phyloP scores from a whole-genome alignment of 2,113 vertebrate species.

The Oryzias melastigma region DNA sequence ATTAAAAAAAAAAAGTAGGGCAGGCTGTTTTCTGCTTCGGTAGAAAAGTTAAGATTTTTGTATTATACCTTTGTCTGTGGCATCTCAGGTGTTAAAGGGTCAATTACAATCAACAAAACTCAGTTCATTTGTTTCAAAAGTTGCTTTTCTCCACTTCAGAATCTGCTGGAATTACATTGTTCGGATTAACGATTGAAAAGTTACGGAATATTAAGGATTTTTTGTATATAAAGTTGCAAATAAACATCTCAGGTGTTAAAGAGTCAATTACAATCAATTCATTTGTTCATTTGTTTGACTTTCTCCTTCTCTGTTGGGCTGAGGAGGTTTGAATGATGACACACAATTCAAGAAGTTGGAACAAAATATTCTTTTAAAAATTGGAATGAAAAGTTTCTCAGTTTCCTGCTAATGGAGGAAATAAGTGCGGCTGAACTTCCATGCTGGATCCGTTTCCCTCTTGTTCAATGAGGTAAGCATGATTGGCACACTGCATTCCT shows the following conservation, averaged over 20 bases:
- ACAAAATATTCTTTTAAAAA: not conserved
- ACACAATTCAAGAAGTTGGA: not conserved
- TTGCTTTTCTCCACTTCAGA: too few relatives aligned
- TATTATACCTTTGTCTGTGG: constrained; percentile 12
- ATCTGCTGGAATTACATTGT: too few relatives aligned
- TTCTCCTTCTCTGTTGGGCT: constrained; percentile 23
- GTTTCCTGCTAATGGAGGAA: not conserved
- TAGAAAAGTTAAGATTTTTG: constrained; percentile 32
- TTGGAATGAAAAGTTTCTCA: not conserved
- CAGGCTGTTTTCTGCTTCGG: not conserved
- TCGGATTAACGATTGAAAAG: too few relatives aligned
- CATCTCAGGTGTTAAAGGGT: constrained; percentile 25
- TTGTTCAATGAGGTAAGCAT: constrained; percentile 12
- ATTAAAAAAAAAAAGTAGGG: constrained; percentile 47
- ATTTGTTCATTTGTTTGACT: constrained; percentile 19
- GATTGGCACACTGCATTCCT: constrained; percentile 44
- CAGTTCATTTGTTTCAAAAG: too few relatives aligned
- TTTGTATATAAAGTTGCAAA: too few relatives aligned
- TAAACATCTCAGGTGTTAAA: constrained; percentile 20
- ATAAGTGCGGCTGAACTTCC: not conserved
- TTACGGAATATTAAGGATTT: too few relatives aligned
- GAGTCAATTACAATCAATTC: too few relatives aligned
- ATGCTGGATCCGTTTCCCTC: not conserved
- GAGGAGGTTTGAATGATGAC: constrained; percentile 9
- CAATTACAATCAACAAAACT: too few relatives aligned